Evolutionary conservation across 1,140 invertebrate species (phyloP), one percentile per base, ranked within the genome.

Genomic region (Heliothis subflexa): DNA sequence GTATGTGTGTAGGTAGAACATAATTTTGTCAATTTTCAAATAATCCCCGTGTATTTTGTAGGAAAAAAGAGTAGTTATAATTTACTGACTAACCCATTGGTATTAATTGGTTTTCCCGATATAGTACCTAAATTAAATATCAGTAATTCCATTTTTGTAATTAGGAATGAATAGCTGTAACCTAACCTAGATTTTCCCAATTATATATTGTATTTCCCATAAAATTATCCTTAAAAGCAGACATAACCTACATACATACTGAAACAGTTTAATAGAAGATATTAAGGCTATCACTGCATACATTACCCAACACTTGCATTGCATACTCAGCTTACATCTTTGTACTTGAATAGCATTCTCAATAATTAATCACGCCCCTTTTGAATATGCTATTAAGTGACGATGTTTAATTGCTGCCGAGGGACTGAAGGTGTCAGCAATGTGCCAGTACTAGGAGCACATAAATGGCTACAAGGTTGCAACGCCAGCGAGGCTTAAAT

Each of bases 301-400:
- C n/a, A 28, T 33, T 13, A 14, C 12, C 16, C 9, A 64, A 40
- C 25, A 40, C 14, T 33, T 64, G 61, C 61, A 16, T 33, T 45
- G 61, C 61, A 64, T 64, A 16, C 33, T 64, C 33, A 64, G 33
- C n/a, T 40, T 45, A 64, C 61, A 61, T n/a, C 25, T 11, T 33
- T 28, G 7, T 28, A 21, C 21, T 25, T 40, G 59, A 62, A 62
- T 62, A 64, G 61, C 33, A 40, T 40, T 45, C n/a, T n/a, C 14
- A 28, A 16, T 45, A 18, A 64, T 64, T 64, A 45, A 64, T 64
- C 61, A 45, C 40, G 61, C 45, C 55, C n/a, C 61, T 45, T 28
- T n/a, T 64, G 61, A 64, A 64, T 64, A 45, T 45, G n/a, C 33
- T 64, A 45, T 64, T 45, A 64, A 64, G 61, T 16, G 61, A 45